Conservation (phyloP, 2,113 vertebrate species). For the Empidonax alnorum region DNA sequence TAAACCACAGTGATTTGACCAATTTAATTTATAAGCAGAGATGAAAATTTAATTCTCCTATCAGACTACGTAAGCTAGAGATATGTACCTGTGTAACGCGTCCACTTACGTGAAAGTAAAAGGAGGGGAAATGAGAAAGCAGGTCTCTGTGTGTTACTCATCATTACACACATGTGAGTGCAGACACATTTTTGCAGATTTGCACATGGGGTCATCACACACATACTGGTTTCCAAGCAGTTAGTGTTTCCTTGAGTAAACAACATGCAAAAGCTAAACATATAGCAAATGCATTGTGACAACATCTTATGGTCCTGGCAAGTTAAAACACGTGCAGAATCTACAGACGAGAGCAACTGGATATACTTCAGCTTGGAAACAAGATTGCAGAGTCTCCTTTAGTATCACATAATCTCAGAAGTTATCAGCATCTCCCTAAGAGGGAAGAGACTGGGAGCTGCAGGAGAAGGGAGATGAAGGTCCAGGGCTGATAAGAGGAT, state of each 20-base stretch:
- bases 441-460: not conserved
- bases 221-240: not conserved
- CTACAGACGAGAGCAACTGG: not conserved
- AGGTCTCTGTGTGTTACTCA: rapidly evolving
- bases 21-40: slow-evolving; percentile 72
- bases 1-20: slow-evolving; percentile 45
- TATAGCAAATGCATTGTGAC: not conserved
- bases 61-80: not conserved
- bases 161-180: not conserved
- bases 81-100: not conserved
- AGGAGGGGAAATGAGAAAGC: not conserved
- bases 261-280: not conserved
- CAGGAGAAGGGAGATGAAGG: not conserved
- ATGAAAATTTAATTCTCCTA: slow-evolving; percentile 34
- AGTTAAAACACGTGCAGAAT: not conserved
- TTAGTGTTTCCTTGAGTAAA: not conserved
- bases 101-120: not conserved
- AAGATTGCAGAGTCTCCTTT: not conserved
- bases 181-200: not conserved
- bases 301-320: not conserved
- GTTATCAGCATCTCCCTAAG: not conserved
- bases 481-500: not conserved
- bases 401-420: not conserved
- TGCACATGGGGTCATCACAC: not conserved
- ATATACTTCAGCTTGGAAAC: not conserved